phyloP scores from a whole-genome alignment of 1,140 invertebrate species.

The Heterodera schachtii region DNA sequence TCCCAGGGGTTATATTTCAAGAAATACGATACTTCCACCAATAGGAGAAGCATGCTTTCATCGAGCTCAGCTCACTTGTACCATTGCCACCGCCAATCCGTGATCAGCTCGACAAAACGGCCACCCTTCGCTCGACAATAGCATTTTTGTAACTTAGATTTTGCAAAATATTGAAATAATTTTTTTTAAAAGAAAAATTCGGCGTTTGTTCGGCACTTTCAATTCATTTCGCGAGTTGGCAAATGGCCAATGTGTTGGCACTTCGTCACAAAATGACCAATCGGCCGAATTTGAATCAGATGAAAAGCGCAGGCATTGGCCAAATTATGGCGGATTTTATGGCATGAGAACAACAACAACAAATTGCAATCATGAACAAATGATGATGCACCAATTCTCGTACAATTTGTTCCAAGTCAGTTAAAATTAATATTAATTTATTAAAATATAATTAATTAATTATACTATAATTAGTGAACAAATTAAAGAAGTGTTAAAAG shows the following conservation, averaged over 20 bases:
- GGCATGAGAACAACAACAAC: background rate
- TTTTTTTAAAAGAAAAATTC: background rate
- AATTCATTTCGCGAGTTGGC: background rate
- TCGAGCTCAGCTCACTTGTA: slow-evolving; percentile 8
- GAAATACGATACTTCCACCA: too few species aligned
- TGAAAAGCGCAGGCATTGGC: background rate
- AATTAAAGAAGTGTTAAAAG: too few species aligned
- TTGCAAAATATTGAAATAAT: background rate
- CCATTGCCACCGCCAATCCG: slow-evolving; percentile 24
- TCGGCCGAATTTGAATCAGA: background rate
- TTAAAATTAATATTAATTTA: too few species aligned
- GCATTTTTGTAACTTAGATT: slow-evolving; percentile 9
- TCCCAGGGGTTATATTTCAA: too few species aligned
- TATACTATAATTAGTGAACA: too few species aligned
- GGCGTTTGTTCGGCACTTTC: background rate
- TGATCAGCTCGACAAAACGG: slow-evolving; percentile 23
- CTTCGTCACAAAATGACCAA: background rate
- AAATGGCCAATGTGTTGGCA: background rate
- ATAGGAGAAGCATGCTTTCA: slow-evolving; percentile 22
- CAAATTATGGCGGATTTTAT: background rate
- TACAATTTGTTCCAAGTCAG: slow-evolving; percentile 25
- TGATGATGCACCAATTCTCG: slow-evolving; percentile 19
- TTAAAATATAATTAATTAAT: too few species aligned
- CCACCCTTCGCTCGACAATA: slow-evolving; percentile 14
- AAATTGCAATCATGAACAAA: background rate